phyloP scores from a whole-genome alignment of 2,888 invertebrate species.

The Zygogramma bicolorata region DNA sequence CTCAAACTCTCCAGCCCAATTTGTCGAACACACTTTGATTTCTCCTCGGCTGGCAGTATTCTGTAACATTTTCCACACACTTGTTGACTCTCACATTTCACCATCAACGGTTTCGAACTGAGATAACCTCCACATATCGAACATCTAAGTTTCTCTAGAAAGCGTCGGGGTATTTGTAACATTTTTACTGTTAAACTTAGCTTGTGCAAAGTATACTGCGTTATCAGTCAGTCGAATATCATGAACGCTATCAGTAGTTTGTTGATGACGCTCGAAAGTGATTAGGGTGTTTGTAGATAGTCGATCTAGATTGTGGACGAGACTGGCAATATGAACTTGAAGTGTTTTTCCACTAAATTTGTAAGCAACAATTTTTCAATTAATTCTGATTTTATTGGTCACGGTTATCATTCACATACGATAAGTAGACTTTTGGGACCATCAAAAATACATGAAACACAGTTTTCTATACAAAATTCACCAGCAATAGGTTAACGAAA shows the following conservation, averaged over 20 bases:
- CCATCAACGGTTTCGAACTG: slow-evolving; percentile 51
- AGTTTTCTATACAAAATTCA: too few relatives aligned
- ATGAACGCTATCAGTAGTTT: not conserved
- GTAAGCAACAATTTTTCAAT: too few relatives aligned
- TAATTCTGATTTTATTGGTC: too few relatives aligned
- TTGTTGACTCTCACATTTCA: slow-evolving; percentile 49
- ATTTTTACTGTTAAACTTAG: slow-evolving; percentile 37
- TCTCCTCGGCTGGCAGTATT: slow-evolving; percentile 53
- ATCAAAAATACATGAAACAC: too few relatives aligned
- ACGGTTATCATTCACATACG: too few relatives aligned
- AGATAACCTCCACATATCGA: slow-evolving; percentile 54
- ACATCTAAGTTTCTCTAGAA: slow-evolving; percentile 54
- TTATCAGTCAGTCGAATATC: slow-evolving; percentile 19
- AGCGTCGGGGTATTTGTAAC: slow-evolving; percentile 52
- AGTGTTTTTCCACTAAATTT: not conserved
- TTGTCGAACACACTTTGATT: slow-evolving; percentile 51
- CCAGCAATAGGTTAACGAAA: too few relatives aligned
- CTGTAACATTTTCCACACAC: slow-evolving; percentile 58
- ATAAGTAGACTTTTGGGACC: too few relatives aligned
- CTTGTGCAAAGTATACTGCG: slow-evolving; percentile 20
- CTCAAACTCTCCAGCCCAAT: slow-evolving; percentile 54
- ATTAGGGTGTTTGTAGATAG: not conserved
- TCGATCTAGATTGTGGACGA: not conserved
- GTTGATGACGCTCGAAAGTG: not conserved
- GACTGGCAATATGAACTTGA: not conserved